These are phyloP conservation scores for Musca vetustissima DNA, from an alignment of 1,140 invertebrate species.

Conservation along the genomic window DNA sequence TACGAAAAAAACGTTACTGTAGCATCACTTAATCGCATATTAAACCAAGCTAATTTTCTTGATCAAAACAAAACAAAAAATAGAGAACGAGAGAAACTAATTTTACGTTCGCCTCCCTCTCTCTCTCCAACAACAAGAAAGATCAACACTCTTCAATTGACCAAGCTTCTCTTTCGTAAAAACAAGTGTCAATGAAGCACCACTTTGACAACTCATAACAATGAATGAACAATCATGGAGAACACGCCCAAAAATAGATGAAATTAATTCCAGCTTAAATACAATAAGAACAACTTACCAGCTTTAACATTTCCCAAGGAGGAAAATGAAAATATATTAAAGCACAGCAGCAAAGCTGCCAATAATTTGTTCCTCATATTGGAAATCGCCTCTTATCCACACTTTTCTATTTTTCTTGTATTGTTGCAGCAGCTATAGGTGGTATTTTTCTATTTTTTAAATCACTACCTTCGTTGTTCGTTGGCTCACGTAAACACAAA, in stretches of 20 bases:
- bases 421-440: too few relatives aligned
- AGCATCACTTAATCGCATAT: too few relatives aligned
- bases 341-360: neutral
- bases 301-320: neutral
- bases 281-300: neutral
- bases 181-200: neutral
- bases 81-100: neutral
- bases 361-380: constrained; percentile 2
- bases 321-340: neutral
- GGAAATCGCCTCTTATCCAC: neutral
- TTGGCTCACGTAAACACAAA: neutral
- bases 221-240: constrained; percentile 4
- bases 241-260: constrained; percentile 12
- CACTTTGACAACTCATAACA: constrained; percentile 4
- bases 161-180: neutral
- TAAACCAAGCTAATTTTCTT: neutral
- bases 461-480: neutral
- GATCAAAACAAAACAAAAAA: neutral
- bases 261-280: neutral
- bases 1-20: too few relatives aligned
- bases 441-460: neutral
- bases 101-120: too few relatives aligned
- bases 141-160: neutral
- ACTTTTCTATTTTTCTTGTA: neutral
- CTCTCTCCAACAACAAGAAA: too few relatives aligned